Evolutionary conservation across 2,113 vertebrate species (phyloP).

Genomic region (Macaca nemestrina): DNA sequence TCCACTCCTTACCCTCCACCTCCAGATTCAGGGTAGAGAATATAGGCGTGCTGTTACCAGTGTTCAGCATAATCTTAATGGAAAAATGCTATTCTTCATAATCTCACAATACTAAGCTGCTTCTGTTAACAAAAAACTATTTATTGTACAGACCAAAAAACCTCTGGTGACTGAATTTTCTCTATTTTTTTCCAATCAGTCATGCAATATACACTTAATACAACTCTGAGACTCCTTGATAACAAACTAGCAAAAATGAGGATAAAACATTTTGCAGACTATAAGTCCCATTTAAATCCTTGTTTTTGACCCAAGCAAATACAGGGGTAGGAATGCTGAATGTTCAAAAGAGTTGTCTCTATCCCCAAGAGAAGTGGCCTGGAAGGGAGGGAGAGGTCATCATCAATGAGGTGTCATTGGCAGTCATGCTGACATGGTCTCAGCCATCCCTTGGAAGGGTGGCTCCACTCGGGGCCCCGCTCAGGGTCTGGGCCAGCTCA

Average conservation of each 20-base stretch:
- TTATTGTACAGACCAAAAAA: not conserved
- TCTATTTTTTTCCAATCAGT: not conserved
- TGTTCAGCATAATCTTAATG: not conserved
- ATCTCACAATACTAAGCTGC: not conserved
- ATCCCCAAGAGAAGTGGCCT: not conserved
- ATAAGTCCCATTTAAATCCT: constrained; percentile 24
- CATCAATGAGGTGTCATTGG: not conserved
- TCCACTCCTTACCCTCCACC: not conserved
- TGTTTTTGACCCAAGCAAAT: not conserved
- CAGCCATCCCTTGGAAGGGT: too few relatives aligned
- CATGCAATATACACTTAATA: not conserved
- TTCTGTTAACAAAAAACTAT: not conserved
- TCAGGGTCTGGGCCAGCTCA: not conserved
- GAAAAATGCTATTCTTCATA: not conserved
- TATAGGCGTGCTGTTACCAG: not conserved
- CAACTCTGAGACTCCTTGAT: not conserved
- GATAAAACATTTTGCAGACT: not conserved
- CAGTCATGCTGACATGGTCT: not conserved
- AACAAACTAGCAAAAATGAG: not conserved
- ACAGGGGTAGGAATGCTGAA: not conserved
- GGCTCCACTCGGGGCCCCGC: not conserved
- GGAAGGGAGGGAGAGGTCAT: not conserved
- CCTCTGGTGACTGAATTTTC: not conserved
- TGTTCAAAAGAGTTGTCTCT: not conserved
- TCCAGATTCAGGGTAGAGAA: not conserved